Percentiles rank a stretch among this genome's conserved stretches.
These are phyloP conservation scores for Eudyptes chrysolophus DNA, from an alignment of 2,113 vertebrate species.

Conservation along the genomic window DNA sequence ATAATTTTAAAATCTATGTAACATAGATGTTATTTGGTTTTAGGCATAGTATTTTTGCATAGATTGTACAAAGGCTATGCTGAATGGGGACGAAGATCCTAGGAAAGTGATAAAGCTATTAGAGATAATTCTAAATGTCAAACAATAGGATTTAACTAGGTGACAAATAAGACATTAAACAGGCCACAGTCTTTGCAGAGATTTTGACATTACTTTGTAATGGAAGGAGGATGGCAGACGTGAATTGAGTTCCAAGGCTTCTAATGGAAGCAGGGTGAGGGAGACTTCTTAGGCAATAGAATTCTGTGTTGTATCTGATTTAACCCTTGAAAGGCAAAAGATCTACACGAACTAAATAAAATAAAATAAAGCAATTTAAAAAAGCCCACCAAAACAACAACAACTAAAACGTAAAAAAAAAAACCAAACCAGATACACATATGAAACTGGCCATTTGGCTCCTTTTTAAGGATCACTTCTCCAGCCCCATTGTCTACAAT, in stretches of 20 bases:
- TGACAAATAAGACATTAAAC: constrained; percentile 33
- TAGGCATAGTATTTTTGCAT: not conserved
- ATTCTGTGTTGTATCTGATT: not conserved
- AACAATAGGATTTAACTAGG: constrained; percentile 38
- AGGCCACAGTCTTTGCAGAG: not conserved
- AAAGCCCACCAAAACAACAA: accelerated
- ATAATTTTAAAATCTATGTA: not conserved
- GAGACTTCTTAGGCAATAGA: not conserved
- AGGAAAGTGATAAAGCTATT: constrained; percentile 16
- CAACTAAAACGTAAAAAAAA: not conserved
- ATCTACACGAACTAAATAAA: not conserved
- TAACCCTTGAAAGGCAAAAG: not conserved
- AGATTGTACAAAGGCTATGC: not conserved
- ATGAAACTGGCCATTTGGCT: not conserved
- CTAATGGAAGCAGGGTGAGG: not conserved
- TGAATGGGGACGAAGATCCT: not conserved
- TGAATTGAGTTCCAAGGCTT: constrained; percentile 7
- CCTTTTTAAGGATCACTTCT: not conserved
- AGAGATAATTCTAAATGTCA: constrained; percentile 33
- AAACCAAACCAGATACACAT: not conserved
- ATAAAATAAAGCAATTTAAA: not conserved
- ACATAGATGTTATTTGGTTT: not conserved
- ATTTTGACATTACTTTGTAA: not conserved
- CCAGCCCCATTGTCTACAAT: not conserved
- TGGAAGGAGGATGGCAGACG: not conserved